These are phyloP conservation scores for Engystomops pustulosus DNA, from an alignment of 2,113 vertebrate species.

Conservation along the genomic window DNA sequence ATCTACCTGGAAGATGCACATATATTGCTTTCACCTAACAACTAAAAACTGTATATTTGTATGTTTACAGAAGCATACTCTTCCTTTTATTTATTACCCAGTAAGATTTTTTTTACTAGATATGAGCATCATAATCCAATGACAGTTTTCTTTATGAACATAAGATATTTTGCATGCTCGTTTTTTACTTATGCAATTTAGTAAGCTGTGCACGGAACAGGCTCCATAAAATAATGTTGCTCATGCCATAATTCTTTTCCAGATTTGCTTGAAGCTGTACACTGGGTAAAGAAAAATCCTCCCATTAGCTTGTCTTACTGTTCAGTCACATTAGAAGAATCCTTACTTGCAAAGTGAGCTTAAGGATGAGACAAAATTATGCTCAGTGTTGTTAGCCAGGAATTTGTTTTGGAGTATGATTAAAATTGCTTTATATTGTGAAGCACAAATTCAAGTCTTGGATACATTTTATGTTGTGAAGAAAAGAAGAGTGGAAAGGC, in stretches of 20 bases:
- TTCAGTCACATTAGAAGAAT: conserved; percentile 15
- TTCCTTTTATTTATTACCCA: neutral
- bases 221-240: conserved; percentile 16
- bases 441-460: neutral
- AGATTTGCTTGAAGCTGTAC: conserved; percentile 23
- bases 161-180: neutral
- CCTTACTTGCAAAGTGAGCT: conserved; percentile 7
- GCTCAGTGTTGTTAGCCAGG: neutral
- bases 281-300: conserved; percentile 10
- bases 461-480: neutral
- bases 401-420: conserved; percentile 7
- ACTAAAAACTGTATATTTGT: too few species aligned
- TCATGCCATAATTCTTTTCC: neutral
- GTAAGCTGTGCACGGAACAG: neutral
- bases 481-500: neutral
- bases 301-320: conserved; percentile 24
- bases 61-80: neutral
- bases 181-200: conserved; percentile 5
- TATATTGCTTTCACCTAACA: too few species aligned
- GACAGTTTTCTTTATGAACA: neutral
- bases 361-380: conserved; percentile 16
- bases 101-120: neutral
- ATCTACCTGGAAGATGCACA: too few species aligned
- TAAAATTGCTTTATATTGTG: neutral
- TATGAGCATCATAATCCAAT: neutral